phyloP scores from a whole-genome alignment of 2,113 vertebrate genomes.

The Halcyon malimbica region DNA sequence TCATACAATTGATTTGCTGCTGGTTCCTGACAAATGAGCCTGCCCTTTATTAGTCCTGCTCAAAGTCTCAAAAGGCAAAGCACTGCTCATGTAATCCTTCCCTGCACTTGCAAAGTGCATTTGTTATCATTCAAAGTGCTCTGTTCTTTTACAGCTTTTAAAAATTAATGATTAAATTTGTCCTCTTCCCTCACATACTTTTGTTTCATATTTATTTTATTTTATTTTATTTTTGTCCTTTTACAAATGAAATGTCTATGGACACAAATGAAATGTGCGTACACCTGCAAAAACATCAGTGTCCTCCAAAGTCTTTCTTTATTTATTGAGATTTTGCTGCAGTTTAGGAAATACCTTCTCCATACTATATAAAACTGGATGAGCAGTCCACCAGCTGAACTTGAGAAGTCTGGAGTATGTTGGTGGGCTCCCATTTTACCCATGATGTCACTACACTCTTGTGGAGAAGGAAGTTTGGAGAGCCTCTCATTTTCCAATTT shows the following conservation, averaged over 20 bases:
- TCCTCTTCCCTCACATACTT: fast-evolving
- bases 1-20: neutral
- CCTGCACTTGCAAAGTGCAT: neutral
- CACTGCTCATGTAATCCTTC: neutral
- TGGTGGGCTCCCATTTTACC: neutral
- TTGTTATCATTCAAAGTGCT: neutral
- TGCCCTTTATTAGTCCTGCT: neutral
- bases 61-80: neutral
- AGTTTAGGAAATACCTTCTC: neutral
- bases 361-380: neutral
- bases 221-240: neutral
- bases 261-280: neutral
- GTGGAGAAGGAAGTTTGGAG: neutral
- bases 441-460: neutral
- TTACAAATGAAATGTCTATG: neutral
- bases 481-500: neutral
- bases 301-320: fast-evolving
- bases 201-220: neutral
- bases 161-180: neutral
- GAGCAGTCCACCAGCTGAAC: neutral
- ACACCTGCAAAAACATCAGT: neutral
- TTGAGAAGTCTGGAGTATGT: neutral
- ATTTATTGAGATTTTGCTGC: neutral
- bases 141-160: neutral
- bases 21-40: neutral